These are phyloP conservation scores for Scaptomyza flava DNA, from an alignment of 2,888 invertebrate species.

Conservation along the genomic window DNA sequence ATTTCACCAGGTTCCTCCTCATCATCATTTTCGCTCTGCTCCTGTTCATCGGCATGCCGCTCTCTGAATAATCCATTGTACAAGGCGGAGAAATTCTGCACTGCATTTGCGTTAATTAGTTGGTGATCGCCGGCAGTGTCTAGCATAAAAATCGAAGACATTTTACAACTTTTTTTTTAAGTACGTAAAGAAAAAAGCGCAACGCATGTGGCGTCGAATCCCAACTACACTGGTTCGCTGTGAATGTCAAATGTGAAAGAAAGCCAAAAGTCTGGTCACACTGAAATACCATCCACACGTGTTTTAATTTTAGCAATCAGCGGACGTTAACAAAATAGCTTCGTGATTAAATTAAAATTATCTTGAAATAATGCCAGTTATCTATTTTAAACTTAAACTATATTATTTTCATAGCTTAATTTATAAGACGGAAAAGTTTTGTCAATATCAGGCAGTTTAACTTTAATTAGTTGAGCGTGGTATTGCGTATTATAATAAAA, in stretches of 20 bases:
- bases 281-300: conserved; percentile 38
- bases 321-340: conserved; percentile 9
- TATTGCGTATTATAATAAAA: conserved; percentile 46
- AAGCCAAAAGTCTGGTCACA: conserved; percentile 21
- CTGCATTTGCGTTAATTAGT: conserved; percentile 46
- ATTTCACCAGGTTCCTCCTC: conserved; percentile 60
- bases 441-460: neutral
- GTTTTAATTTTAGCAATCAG: conserved; percentile 45
- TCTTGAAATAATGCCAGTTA: conserved; percentile 49
- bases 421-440: conserved; percentile 36
- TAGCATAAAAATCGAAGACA: conserved; percentile 79
- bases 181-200: conserved; percentile 9
- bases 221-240: neutral
- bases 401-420: conserved; percentile 25
- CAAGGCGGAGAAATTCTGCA: conserved; percentile 5
- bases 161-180: conserved; percentile 29
- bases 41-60: neutral
- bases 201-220: conserved; percentile 29
- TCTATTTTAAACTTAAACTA: conserved; percentile 5
- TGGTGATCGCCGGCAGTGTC: conserved; percentile 80
- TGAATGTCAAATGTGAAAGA: conserved; percentile 15
- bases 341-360: conserved; percentile 15
- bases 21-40: conserved; percentile 37
- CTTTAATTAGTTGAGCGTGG: neutral
- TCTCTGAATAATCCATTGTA: conserved; percentile 25